Conservation (phyloP, 2,888 invertebrate genomes). For the Yponomeuta plumbellus region DNA sequence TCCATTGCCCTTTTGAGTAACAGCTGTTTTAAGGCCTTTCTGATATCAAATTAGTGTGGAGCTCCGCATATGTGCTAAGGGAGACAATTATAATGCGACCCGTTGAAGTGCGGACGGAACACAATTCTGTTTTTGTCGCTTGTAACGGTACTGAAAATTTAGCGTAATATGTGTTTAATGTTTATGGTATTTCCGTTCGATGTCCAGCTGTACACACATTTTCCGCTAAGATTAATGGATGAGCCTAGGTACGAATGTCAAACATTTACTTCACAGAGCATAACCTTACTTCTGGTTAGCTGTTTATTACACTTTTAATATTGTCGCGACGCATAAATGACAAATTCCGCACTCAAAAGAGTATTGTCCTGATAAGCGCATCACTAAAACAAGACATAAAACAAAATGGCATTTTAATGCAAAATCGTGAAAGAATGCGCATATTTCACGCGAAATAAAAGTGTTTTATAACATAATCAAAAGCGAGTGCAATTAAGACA, state of each 20-base stretch:
- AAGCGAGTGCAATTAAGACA: background rate
- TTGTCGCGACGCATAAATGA: background rate
- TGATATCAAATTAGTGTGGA: background rate
- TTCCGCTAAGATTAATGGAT: no score
- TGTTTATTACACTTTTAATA: background rate
- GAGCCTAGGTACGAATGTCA: no score
- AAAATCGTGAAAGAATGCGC: conserved; percentile 11
- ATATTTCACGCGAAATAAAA: conserved; percentile 2
- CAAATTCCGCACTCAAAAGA: background rate
- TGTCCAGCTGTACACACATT: no score
- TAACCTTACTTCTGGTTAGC: no score
- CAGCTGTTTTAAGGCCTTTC: background rate
- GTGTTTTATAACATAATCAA: conserved; percentile 1
- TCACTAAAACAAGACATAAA: conserved; percentile 6
- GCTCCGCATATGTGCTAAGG: background rate
- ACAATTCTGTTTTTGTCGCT: background rate
- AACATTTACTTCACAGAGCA: no score
- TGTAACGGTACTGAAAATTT: background rate
- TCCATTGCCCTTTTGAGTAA: background rate
- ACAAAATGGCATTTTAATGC: conserved; percentile 7
- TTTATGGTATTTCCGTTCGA: background rate
- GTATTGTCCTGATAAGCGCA: conserved; percentile 2
- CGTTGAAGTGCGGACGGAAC: background rate
- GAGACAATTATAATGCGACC: background rate
- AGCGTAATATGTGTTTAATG: background rate